A percentile compares a stretch with the other conserved stretches of the same genome.
These are phyloP conservation scores for Toxotes lorentzi DNA, from an alignment of 2,797 vertebrate genomes.

Conservation along the genomic window DNA sequence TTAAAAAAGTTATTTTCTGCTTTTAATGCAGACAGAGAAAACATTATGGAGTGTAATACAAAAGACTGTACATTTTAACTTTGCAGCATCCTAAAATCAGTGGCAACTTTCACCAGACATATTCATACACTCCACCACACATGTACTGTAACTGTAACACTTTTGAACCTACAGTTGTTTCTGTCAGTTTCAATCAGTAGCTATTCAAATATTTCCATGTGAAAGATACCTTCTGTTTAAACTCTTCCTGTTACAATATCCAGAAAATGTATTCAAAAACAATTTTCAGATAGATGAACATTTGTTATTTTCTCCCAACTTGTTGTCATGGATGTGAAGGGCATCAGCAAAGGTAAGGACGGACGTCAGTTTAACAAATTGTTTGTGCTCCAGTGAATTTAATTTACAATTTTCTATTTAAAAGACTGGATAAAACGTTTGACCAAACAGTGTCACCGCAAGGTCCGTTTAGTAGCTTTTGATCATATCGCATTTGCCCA, in stretches of 20 bases:
- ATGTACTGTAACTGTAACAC: background rate
- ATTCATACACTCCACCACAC: background rate
- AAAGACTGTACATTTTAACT: background rate
- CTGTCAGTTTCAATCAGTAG: constrained; percentile 36
- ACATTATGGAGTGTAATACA: background rate
- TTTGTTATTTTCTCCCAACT: background rate
- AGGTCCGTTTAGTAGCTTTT: background rate
- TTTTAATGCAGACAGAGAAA: constrained; percentile 12
- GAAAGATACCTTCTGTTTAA: background rate
- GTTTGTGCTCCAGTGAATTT: background rate
- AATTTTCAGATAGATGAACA: background rate
- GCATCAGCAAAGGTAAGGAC: background rate
- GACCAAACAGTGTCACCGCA: background rate
- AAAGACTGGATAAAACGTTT: background rate
- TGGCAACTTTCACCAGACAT: constrained; percentile 2
- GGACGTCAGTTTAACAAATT: constrained; percentile 1
- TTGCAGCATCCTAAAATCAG: background rate
- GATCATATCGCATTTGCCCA: background rate
- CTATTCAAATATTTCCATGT: constrained; percentile 40
- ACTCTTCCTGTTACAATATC: background rate
- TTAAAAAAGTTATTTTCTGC: background rate
- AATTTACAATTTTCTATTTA: background rate
- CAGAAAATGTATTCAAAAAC: background rate
- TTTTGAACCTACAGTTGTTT: constrained; percentile 32
- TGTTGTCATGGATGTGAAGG: background rate